Percentiles rank a stretch among this genome's conserved stretches.
phyloP scores from a whole-genome alignment of 1,140 invertebrate genomes.

The Charaxes varanes region DNA sequence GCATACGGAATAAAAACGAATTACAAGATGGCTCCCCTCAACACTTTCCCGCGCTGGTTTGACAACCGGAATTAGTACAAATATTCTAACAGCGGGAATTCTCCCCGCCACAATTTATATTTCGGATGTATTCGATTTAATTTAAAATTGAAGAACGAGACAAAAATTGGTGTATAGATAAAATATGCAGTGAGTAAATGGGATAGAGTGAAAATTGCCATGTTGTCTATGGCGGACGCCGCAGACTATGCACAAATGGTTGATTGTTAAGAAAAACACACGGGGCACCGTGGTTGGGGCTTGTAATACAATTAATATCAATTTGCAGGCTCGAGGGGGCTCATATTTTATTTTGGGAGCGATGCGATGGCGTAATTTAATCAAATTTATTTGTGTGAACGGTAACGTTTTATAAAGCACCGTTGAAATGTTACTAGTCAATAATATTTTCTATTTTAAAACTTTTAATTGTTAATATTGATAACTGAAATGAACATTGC shows the following conservation, averaged over 20 bases:
- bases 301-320: conserved; percentile 71
- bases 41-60: conserved; percentile 43
- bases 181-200: conserved; percentile 14
- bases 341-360: conserved; percentile 34
- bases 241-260: conserved; percentile 27
- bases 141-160: conserved; percentile 27
- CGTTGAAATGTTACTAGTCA: no score
- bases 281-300: conserved; percentile 46
- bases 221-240: conserved; percentile 8
- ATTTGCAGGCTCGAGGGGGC: conserved; percentile 49
- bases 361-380: conserved; percentile 32
- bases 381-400: conserved; percentile 25
- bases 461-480: no score
- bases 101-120: conserved; percentile 49
- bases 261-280: conserved; percentile 70
- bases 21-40: conserved; percentile 19
- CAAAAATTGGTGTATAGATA: conserved; percentile 12
- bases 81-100: conserved; percentile 39
- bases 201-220: conserved; percentile 21
- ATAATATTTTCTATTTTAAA: no score
- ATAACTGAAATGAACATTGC: no score
- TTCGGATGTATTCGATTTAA: conserved; percentile 46
- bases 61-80: conserved; percentile 54
- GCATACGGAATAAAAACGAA: conserved; percentile 15
- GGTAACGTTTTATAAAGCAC: conserved; percentile 8